Conservation (phyloP, 2,888 invertebrate species). For the Eristalinus aeneus region DNA sequence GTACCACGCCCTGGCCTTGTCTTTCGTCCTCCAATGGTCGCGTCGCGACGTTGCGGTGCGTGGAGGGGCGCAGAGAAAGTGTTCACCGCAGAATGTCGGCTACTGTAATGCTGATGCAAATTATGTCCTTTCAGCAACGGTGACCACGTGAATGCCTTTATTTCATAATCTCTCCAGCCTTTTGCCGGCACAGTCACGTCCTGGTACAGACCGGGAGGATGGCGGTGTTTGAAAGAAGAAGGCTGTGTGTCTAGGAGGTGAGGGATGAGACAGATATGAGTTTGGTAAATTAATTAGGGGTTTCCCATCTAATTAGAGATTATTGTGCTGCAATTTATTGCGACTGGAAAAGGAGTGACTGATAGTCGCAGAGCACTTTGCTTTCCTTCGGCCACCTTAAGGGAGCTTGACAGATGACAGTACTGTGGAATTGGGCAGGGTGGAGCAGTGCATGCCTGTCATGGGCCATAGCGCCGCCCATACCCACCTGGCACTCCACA, state of each 20-base stretch:
- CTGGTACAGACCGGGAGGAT: neutral
- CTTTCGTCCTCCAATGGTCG: conserved; percentile 42
- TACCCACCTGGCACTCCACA: too few relatives aligned
- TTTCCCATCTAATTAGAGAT: conserved; percentile 57
- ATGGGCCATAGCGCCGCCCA: too few relatives aligned
- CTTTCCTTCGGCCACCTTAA: too few relatives aligned
- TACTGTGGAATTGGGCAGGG: too few relatives aligned
- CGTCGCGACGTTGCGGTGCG: neutral
- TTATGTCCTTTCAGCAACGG: conserved; percentile 66
- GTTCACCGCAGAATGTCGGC: conserved; percentile 70
- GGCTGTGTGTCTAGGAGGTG: conserved; percentile 45
- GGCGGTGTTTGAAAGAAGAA: conserved; percentile 18
- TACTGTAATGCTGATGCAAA: conserved; percentile 69
- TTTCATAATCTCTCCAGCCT: conserved; percentile 63
- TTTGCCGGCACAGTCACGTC: conserved; percentile 58
- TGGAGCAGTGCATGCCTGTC: too few relatives aligned
- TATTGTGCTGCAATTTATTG: conserved; percentile 21
- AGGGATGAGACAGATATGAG: conserved; percentile 16
- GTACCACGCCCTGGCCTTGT: neutral
- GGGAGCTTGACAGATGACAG: too few relatives aligned
- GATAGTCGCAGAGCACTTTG: neutral
- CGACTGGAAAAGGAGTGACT: neutral
- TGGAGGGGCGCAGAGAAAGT: conserved; percentile 40
- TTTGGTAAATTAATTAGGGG: conserved; percentile 60
- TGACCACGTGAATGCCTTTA: conserved; percentile 39